Conservation (phyloP, 2,797 vertebrate genomes). For the Myotis findleyi region DNA sequence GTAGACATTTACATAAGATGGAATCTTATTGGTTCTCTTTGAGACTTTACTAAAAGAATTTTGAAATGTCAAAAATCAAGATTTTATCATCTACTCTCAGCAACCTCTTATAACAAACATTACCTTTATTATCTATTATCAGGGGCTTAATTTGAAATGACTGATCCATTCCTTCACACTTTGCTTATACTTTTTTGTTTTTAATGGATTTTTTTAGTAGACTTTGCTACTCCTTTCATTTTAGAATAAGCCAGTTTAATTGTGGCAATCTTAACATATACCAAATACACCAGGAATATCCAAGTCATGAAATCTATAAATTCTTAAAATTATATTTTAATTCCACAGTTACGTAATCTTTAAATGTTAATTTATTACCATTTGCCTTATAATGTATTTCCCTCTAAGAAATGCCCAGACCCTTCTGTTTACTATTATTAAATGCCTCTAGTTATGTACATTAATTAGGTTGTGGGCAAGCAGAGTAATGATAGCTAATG, state of each 20-base stretch:
- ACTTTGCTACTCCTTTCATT: conserved; percentile 25
- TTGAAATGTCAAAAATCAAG: conserved; percentile 5
- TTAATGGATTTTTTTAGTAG: not conserved
- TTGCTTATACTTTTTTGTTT: not conserved
- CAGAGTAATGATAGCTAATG: conserved; percentile 66
- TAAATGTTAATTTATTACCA: conserved; percentile 51
- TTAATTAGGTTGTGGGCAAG: conserved; percentile 66
- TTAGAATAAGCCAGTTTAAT: not conserved
- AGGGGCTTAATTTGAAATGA: not conserved
- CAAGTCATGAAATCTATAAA: not conserved
- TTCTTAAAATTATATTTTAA: conserved; percentile 35
- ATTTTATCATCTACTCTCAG: not conserved
- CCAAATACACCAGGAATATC: not conserved
- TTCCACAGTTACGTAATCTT: conserved; percentile 8
- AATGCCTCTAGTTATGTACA: conserved; percentile 56
- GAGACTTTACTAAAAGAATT: not conserved
- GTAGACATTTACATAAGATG: not conserved
- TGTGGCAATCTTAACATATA: not conserved
- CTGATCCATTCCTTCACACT: not conserved
- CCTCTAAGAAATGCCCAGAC: conserved; percentile 45
- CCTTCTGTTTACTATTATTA: conserved; percentile 68
- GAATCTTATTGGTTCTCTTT: not conserved
- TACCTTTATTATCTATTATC: not conserved
- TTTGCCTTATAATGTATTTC: conserved; percentile 57
- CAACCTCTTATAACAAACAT: not conserved